Evolutionary conservation across 2,797 vertebrate genomes (phyloP).

Genomic region (Phataginus tetradactyla): DNA sequence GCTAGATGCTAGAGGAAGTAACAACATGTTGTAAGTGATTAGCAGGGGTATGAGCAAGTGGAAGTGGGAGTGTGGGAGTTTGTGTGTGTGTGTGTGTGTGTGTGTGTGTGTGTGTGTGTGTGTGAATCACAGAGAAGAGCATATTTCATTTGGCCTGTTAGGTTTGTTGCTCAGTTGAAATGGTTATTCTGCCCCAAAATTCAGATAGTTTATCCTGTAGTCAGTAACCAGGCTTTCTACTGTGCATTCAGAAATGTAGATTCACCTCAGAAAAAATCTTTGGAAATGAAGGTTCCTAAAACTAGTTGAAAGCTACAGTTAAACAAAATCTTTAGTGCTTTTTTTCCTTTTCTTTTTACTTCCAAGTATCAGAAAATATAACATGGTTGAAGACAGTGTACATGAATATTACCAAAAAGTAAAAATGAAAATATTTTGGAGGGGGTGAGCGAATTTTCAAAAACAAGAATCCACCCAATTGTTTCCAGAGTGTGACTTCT

Average conservation of each 20-base stretch:
- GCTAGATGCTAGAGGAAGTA: neutral
- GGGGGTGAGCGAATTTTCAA: slow-evolving; percentile 2
- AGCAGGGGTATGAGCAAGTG: neutral
- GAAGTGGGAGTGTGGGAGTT: too few species aligned
- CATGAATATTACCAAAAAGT: neutral
- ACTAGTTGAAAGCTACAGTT: neutral
- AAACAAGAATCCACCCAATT: neutral
- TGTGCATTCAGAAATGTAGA: neutral
- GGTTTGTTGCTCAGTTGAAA: neutral
- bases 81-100: too few species aligned
- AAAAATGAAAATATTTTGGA: neutral
- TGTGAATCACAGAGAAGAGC: neutral
- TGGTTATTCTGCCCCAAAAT: neutral
- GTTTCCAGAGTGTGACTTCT: slow-evolving; percentile 44
- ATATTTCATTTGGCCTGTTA: neutral
- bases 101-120: too few species aligned
- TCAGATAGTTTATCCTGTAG: neutral
- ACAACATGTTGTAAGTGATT: neutral
- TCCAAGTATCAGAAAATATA: neutral
- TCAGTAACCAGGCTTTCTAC: neutral
- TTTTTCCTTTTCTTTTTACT: neutral
- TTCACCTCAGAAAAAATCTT: neutral
- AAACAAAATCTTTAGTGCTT: neutral
- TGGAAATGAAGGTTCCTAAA: neutral
- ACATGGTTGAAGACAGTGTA: neutral